phyloP scores from a whole-genome alignment of 2,113 vertebrate species.

The Narcine bancroftii region DNA sequence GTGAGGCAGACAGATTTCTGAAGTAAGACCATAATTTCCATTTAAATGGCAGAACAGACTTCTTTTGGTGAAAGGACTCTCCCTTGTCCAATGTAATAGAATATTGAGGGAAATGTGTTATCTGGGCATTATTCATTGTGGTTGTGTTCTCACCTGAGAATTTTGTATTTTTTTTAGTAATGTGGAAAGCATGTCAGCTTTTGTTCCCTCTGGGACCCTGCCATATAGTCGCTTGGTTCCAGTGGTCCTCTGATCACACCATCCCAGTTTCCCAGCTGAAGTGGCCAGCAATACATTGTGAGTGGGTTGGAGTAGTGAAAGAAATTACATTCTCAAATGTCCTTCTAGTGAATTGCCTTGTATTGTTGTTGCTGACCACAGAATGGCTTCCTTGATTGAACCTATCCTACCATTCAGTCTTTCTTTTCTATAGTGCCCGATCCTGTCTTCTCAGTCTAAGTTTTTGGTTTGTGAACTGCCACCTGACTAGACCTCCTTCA shows the following conservation, averaged over 20 bases:
- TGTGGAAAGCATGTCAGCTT: neutral
- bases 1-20: too few species aligned
- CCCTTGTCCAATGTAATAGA: neutral
- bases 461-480: neutral
- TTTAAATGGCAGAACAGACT: too few species aligned
- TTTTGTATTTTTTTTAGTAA: neutral
- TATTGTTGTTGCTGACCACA: neutral
- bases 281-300: neutral
- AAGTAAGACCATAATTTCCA: too few species aligned
- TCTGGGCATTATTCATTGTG: neutral
- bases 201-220: neutral
- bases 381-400: too few species aligned
- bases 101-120: neutral
- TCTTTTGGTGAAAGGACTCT: too few species aligned
- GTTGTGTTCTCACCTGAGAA: constrained; percentile 1
- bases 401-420: neutral
- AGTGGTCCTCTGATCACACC: neutral
- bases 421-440: neutral
- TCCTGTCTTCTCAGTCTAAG: neutral
- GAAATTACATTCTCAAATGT: neutral
- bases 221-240: neutral
- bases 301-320: neutral
- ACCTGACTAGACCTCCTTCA: neutral
- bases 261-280: neutral
- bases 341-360: neutral